Base-by-base conservation (phyloP, 1,140 invertebrate species). In the Drosophila varians region DNA sequence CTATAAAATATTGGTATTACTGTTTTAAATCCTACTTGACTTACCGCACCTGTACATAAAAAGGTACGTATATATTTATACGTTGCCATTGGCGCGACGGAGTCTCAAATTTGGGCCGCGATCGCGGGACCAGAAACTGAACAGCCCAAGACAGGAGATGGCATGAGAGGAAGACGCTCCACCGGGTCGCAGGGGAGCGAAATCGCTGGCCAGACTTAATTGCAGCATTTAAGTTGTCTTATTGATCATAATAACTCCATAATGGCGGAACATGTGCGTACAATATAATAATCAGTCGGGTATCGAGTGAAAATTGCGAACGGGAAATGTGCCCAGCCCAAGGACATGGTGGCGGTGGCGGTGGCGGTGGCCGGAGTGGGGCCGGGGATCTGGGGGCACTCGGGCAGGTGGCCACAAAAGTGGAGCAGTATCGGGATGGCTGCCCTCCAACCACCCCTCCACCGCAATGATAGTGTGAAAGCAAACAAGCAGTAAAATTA, bases 201-300 rank as follows among this genome's bases (percentile, higher is more conserved):
- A 52, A 58, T 53, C 65, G 51, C 62, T 46, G 76, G 54, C 65
- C 52, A 47, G 72, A 89, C 75, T 90, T 90, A 90, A 90, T 90
- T 90, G 89, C 89, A 90, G 84, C 89, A 90, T 90, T 90, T 90
- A 90, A 90, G 80, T 80, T 90, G 89, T 90, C 89, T 90, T 90
- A 90, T 90, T 90, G 89, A 90, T 90, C 89, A 90, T 90, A 90
- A 90, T 90, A 90, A 90, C 89, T 90, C 89, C 89, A 90, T 90
- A 90, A 90, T 90, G 89, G 86, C 89, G 89, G 86, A 90, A 90
- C 89, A 90, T 90, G 88, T 86, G 88, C 80, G 82, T 82, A 86
- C 82, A 86, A 86, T 86, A 86, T 86, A 86, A 86, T 86, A 86
- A 86, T 86, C 82, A 86, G 80, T 48, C 79, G 54, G 57, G 74